Evolutionary conservation across 2,888 invertebrate genomes (phyloP).

Genomic region (Bibio marci): DNA sequence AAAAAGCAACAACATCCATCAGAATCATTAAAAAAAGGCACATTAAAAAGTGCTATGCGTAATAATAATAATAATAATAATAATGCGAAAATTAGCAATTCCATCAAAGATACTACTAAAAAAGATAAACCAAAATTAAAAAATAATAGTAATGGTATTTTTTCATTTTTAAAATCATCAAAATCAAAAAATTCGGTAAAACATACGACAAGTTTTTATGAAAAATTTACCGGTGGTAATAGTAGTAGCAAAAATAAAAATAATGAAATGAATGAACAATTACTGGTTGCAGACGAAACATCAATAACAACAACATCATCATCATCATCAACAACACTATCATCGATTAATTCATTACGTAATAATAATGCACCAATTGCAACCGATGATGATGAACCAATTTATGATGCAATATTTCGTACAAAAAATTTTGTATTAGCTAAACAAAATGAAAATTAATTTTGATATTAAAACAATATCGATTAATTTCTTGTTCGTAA

Average conservation of each 20-base stretch:
- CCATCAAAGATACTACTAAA: background rate
- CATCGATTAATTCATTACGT: background rate
- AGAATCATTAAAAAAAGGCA: background rate
- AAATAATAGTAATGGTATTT: background rate
- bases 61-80: constrained; percentile 1
- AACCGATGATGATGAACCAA: constrained; percentile 3
- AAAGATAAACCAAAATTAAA: background rate
- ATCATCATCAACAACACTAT: background rate
- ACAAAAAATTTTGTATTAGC: constrained; percentile 8
- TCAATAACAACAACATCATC: background rate
- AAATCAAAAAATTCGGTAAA: background rate
- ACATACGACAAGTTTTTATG: background rate
- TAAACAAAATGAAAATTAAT: constrained; percentile 2
- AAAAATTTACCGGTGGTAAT: background rate
- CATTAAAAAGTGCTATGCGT: background rate
- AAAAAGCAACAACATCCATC: background rate
- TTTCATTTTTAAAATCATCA: background rate
- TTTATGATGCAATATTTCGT: constrained; percentile 9
- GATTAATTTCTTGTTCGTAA: too few species aligned
- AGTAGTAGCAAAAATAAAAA: background rate
- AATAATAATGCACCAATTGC: constrained; percentile 15
- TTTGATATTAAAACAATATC: background rate
- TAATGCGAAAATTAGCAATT: too few species aligned
- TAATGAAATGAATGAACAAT: constrained; percentile 3
- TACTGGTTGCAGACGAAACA: too few species aligned